Evolutionary conservation across 1,140 invertebrate genomes (phyloP), one percentile per base, ranked within the genome.

Genomic region (Batillaria attramentaria): DNA sequence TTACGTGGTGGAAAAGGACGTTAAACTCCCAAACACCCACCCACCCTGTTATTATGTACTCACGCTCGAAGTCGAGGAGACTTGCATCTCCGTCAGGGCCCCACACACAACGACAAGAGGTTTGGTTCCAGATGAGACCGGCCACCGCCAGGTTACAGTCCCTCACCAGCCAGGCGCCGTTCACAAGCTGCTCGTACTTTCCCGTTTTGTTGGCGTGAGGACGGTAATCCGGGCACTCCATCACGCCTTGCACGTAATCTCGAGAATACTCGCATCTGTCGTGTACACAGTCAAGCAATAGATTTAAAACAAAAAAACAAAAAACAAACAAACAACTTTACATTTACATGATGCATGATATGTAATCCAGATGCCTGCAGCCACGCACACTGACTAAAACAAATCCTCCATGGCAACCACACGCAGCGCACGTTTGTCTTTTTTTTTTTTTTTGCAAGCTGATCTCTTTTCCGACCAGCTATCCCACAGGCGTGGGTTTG

Each of bases 81-180:
- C 39, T 31, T 0, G 24, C 24, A 18, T 75, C 73, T 4, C 78
- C 74, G 24, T 72, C 66, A 35, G 83, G 80, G 0, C 80, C 80
- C 83, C 80, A 81, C n/a, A 77, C 77, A 77, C 83, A 84, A n/a
- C 74, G 77, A 39, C 83, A 84, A 6, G 50, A 33, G 18, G 73
- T 74, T 75, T 82, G 83, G 54, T 82, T 75, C 83, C 83, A 84
- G 39, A 84, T 46, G 13, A 84, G 74, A 5, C 83, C 83, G 20
- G 79, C 76, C 54, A 81, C 79, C 6, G 74, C 81, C 46, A 79
- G 74, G 24, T 82, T 82, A 41, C 83, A 84, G 62, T 84, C 81
- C n/a, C 83, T 35, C 6, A 72, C 60, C 18, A 81, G 54, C 83
- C 83, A 84, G 28, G 65, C 68, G 8, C 81, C 72, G 78, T 84